Conservation (phyloP, 2,888 invertebrate genomes). For the Callimorpha dominula region DNA sequence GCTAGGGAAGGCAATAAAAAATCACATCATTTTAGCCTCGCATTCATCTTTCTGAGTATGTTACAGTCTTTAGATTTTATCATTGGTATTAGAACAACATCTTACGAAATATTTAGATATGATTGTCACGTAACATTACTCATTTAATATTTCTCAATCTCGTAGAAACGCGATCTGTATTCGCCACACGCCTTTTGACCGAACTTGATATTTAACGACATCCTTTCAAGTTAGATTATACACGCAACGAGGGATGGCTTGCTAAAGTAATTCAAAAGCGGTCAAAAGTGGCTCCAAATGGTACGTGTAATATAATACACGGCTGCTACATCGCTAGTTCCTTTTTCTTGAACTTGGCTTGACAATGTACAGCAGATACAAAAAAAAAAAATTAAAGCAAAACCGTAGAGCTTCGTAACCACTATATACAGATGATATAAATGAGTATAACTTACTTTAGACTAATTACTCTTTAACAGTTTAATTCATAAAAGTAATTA, state of each 20-base stretch:
- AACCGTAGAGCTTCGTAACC: too few species aligned
- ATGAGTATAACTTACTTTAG: too few species aligned
- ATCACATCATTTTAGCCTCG: too few species aligned
- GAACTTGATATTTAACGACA: slow-evolving; percentile 32
- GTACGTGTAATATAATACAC: too few species aligned
- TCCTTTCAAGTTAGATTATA: slow-evolving; percentile 19
- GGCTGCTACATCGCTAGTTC: too few species aligned
- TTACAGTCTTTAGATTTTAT: slow-evolving; percentile 7
- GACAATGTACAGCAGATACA: neutral
- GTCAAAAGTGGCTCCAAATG: too few species aligned
- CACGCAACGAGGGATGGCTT: neutral
- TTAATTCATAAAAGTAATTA: too few species aligned
- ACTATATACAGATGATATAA: too few species aligned
- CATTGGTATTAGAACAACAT: slow-evolving; percentile 33
- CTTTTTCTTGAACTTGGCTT: too few species aligned
- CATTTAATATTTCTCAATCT: slow-evolving; percentile 48
- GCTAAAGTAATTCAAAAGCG: neutral
- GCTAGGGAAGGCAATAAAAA: neutral
- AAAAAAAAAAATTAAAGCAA: neutral
- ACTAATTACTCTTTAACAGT: too few species aligned
- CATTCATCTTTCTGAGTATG: neutral
- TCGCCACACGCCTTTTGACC: slow-evolving; percentile 20
- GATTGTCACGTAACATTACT: slow-evolving; percentile 39
- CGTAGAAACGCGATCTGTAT: slow-evolving; percentile 25
- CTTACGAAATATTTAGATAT: slow-evolving; percentile 20